Base-by-base conservation (phyloP, 2,888 invertebrate genomes). In the Coelopa pilipes region DNA sequence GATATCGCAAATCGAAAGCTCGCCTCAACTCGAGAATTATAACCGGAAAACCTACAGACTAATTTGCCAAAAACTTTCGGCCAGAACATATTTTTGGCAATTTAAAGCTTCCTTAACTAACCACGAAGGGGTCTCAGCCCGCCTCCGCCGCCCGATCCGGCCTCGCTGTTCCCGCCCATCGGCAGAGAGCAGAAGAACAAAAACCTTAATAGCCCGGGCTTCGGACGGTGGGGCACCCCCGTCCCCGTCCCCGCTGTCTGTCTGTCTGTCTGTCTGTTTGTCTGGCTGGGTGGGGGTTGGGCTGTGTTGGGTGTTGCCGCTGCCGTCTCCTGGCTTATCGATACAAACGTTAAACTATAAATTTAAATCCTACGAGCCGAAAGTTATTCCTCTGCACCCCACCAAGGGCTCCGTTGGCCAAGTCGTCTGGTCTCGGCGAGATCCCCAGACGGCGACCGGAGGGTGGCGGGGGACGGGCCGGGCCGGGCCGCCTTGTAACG, bases 341-440 rank as follows among this genome's bases (percentile, higher is more conserved):
- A 82, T 82, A 83, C 81, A 71, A 79, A 79, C 82, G 82, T 83
- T 82, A 82, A 82, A 82, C 82, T 83, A 82, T 83, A 83, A 83
- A 83, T 82, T 82, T 82, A 74, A 74, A 74, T 67, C 70, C 74
- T 50, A 63, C 24, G 59, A 65, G 74, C 59, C 74, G 53, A 74
- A 74, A 74, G 50, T 66, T 66, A 53, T 74, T 19, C 57, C 34
- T 34, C 34, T 34, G 34, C 34, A 34, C 34, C 34, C 34, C 34
- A 4, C 34, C 4, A 34, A 34, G 34, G 34, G 4, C 34, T 34
- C 34, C 7, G 7, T 34, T 34, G 7, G 34, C 34, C 34, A 34
- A 34, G 34, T 34, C 34, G 34, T 34, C 34, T 34, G 4, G 34
- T 34, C 34, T 34, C 34, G 34, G 2, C 34, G 34, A 2, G 4